Percentiles rank a stretch among this genome's conserved stretches.
Conservation (phyloP, 2,888 invertebrate genomes). For the Parnassius smintheus region DNA sequence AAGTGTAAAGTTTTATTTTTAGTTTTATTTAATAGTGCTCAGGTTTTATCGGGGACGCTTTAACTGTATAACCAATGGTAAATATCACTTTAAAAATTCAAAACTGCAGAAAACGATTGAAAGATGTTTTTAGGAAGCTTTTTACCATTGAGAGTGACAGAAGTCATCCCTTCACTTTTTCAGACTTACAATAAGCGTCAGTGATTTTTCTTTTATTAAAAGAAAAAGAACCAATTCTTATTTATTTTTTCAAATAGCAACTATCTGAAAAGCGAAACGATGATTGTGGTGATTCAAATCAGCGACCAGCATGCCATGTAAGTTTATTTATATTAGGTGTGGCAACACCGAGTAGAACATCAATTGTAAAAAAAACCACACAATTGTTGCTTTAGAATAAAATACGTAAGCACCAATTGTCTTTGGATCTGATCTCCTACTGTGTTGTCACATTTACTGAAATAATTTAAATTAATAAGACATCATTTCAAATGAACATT, state of each 20-base stretch:
- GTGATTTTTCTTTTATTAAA: constrained; percentile 34
- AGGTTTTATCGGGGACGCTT: constrained; percentile 73
- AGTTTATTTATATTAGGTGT: constrained; percentile 41
- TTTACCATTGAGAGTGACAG: constrained; percentile 57
- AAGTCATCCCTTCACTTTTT: constrained; percentile 67
- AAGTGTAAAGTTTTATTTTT: constrained; percentile 29
- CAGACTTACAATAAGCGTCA: constrained; percentile 39
- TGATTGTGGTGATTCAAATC: constrained; percentile 78
- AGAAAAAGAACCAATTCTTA: constrained; percentile 31
- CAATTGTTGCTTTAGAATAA: constrained; percentile 28
- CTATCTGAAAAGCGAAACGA: constrained; percentile 65
- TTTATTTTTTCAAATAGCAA: constrained; percentile 28
- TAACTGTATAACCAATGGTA: constrained; percentile 53
- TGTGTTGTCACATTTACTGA: constrained; percentile 71
- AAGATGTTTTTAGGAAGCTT: constrained; percentile 26
- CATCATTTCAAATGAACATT: no score
- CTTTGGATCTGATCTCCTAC: constrained; percentile 68
- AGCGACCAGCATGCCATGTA: constrained; percentile 77
- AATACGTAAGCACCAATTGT: constrained; percentile 61
- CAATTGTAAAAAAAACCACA: constrained; percentile 27
- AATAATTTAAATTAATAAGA: constrained; percentile 33
- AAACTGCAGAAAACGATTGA: no score
- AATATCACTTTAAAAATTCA: constrained; percentile 31
- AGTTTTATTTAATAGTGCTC: constrained; percentile 58
- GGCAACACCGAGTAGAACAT: constrained; percentile 74